phyloP scores from a whole-genome alignment of 2,113 vertebrate species.

The Nycticebus coucang region DNA sequence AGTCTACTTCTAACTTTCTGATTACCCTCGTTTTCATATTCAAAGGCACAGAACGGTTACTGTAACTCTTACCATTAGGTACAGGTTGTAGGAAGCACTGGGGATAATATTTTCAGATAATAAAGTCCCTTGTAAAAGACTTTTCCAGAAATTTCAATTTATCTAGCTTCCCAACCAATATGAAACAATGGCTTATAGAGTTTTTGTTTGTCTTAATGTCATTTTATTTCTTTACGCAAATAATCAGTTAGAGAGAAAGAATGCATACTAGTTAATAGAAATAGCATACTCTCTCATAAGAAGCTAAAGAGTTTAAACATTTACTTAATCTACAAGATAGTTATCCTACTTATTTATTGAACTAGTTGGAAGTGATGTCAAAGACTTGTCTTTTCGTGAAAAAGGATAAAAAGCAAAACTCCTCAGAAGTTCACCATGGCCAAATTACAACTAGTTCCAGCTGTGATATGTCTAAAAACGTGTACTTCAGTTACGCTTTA shows the following conservation, averaged over 20 bases:
- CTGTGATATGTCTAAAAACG: background rate
- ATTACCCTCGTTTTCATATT: background rate
- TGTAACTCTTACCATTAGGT: background rate
- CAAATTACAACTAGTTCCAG: background rate
- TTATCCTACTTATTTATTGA: background rate
- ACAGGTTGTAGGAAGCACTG: background rate
- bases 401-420: background rate
- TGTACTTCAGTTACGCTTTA: background rate
- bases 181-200: background rate
- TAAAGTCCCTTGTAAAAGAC: background rate
- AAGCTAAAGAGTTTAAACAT: background rate
- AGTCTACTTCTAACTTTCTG: background rate
- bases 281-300: background rate
- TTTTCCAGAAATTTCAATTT: background rate
- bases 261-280: background rate
- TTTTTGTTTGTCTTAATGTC: background rate
- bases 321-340: background rate
- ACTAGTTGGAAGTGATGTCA: background rate
- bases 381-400: background rate
- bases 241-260: background rate
- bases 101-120: accelerated
- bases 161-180: background rate
- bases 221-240: background rate
- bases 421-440: background rate
- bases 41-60: accelerated